phyloP scores from a whole-genome alignment of 1,140 invertebrate genomes.

The Leptinotarsa lineolata region DNA sequence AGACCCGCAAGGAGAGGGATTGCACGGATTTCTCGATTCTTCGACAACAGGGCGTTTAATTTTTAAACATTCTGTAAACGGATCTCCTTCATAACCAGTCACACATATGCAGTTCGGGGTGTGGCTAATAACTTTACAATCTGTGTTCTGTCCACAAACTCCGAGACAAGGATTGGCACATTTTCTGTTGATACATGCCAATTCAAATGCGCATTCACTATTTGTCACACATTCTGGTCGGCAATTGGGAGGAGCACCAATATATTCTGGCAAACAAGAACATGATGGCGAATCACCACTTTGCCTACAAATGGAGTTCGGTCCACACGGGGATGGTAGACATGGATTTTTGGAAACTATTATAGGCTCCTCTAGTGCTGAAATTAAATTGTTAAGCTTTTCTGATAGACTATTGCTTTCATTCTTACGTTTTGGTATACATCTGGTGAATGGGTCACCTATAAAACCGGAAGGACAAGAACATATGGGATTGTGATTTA shows the following conservation, averaged over 20 bases:
- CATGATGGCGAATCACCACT: conserved; percentile 66
- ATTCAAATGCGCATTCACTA: conserved; percentile 70
- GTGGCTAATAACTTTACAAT: conserved; percentile 70
- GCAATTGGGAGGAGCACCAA: conserved; percentile 70
- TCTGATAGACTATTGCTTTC: background rate
- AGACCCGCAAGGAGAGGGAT: conserved; percentile 69
- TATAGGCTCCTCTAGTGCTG: conserved; percentile 55
- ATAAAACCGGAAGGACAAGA: conserved; percentile 73
- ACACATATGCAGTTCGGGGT: conserved; percentile 76
- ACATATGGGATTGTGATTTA: conserved; percentile 78
- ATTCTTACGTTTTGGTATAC: conserved; percentile 45
- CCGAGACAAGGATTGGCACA: conserved; percentile 74
- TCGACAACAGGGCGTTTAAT: conserved; percentile 69
- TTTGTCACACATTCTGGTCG: conserved; percentile 75
- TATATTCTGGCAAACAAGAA: conserved; percentile 67
- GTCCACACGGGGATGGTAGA: conserved; percentile 70
- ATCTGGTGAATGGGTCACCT: conserved; percentile 70
- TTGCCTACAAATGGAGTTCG: conserved; percentile 69
- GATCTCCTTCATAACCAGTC: conserved; percentile 72
- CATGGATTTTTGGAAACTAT: conserved; percentile 60
- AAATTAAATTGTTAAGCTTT: conserved; percentile 18
- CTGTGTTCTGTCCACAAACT: conserved; percentile 70
- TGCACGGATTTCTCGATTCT: conserved; percentile 71
- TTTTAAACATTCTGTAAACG: conserved; percentile 68
- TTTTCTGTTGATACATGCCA: conserved; percentile 72